Evolutionary conservation across 2,888 invertebrate species (phyloP), one percentile per base, ranked within the genome.

Genomic region (Watsonalla cultraria): DNA sequence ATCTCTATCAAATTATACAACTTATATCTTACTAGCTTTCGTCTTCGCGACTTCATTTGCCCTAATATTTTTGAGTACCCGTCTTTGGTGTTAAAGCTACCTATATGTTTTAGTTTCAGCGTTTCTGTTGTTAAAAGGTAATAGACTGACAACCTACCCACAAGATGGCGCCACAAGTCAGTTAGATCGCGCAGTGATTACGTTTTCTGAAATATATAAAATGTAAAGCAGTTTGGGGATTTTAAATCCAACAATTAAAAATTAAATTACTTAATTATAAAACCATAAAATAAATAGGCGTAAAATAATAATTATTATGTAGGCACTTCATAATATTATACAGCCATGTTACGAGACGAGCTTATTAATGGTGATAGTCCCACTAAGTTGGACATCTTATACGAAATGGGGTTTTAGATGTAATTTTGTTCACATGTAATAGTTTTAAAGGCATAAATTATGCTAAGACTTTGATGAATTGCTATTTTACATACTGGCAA

Each of bases 21-120:
- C 42, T 42, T 11, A 11, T 42, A 42, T 56, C 56, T 52, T 45
- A 54, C 49, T 55, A 42, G 52, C 51, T 54, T 57, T 46, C 15
- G 14, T 13, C 8, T 46, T 13, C 15, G 15, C 13, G 15, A 46
- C 7, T 15, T 15, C 13, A 13, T 15, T 46, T 24, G 13, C n/a
- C 46, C n/a, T 46, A 46, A 46, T 46, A 13, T 46, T 24, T 24
- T 24, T 24, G 24, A 24, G 4, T 24, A 24, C 24, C 24, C 2
- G 24, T 1, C 24, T 1, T 24, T 24, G 24, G 1, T 2, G 24
- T 24, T 24, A 24, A 24, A 24, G 24, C 24, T 24, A n/a, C n/a
- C n/a, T n/a, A 24, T 24, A 4, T 24, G 24, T 24, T 2, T 24
- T 24, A 24, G 24, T 24, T 24, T 24, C 24, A 24, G 24, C 24